Base-by-base conservation (phyloP, 2,797 vertebrate species). In the Etheostoma perlongum region DNA sequence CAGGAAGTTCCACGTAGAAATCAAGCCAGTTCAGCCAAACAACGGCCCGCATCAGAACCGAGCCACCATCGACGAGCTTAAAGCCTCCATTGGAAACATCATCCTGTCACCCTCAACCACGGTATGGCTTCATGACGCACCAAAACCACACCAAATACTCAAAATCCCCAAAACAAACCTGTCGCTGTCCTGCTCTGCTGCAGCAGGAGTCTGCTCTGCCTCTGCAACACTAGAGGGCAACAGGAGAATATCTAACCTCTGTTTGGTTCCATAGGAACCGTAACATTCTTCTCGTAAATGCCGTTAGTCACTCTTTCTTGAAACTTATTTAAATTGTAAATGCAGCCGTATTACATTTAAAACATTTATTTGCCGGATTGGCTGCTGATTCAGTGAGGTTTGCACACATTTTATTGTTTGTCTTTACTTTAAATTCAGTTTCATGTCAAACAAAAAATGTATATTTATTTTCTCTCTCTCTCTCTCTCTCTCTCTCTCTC, bases 61-160 rank as follows among this genome's bases (percentile, higher is more conserved):
- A 89, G 96, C 95, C 90, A 97, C 96, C 76, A 94, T 99, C 74
- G 98, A 99, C 90, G 97, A 99, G 91, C 95, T 99, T 21, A 99
- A 98, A 93, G 95, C 96, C 68, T 99, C 98, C 78, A 97, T 99
- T 69, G 97, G 96, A 55, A 99, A 98, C 88, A 98, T 99, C 87
- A 94, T 96, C 61, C 95, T 99, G 72, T 98, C 97, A 1, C 97
- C 98, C 58, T 96, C 97, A 36, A 72, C 95, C 89, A 95, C 95
- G 88, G 98, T 99, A 95, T 83, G 95, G n/a, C 25, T 51, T 6
- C 1, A 3, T 3, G 0, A 30, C 9, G 2, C 9, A 1, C 42
- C 25, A 2, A 13, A 60, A 54, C 25, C 27, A 36, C 18, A 11
- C 11, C 6, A 15, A 61, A 63, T 15, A 1, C 8, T 12, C 11